Evolutionary conservation across 2,113 vertebrate species (phyloP).

Genomic region (Corvus moneduloides): DNA sequence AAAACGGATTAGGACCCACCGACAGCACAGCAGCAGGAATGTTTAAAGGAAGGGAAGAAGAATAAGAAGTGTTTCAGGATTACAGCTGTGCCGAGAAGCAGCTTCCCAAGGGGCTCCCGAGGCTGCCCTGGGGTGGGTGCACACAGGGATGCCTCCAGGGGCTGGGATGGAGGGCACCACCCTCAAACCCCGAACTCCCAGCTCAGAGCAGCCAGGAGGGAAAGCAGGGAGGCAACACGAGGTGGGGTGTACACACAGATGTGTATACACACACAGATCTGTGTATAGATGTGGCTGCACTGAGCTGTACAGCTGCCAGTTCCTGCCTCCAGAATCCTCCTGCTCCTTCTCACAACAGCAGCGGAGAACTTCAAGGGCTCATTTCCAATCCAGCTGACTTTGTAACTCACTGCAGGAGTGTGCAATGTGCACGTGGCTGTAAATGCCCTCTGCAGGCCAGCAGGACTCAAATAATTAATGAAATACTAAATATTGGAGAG

Average conservation of each 20-base stretch:
- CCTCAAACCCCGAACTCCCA: rapidly evolving
- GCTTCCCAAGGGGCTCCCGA: background rate
- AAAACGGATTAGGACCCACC: background rate
- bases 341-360: background rate
- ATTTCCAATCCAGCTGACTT: background rate
- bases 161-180: background rate
- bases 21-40: background rate
- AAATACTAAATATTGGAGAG: background rate
- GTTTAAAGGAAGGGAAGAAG: background rate
- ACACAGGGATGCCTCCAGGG: background rate
- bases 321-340: background rate
- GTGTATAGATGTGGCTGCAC: too few relatives aligned
- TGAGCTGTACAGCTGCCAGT: background rate
- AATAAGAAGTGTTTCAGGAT: too few relatives aligned
- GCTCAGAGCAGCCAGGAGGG: background rate
- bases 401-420: rapidly evolving
- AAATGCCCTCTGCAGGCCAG: background rate
- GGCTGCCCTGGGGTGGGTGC: background rate
- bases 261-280: background rate
- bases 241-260: rapidly evolving
- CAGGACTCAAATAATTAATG: background rate
- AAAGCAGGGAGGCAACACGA: rapidly evolving
- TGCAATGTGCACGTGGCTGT: background rate
- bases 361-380: background rate
- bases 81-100: background rate